Evolutionary conservation across 2,888 invertebrate species (phyloP).

Genomic region (Drosophila falleni): DNA sequence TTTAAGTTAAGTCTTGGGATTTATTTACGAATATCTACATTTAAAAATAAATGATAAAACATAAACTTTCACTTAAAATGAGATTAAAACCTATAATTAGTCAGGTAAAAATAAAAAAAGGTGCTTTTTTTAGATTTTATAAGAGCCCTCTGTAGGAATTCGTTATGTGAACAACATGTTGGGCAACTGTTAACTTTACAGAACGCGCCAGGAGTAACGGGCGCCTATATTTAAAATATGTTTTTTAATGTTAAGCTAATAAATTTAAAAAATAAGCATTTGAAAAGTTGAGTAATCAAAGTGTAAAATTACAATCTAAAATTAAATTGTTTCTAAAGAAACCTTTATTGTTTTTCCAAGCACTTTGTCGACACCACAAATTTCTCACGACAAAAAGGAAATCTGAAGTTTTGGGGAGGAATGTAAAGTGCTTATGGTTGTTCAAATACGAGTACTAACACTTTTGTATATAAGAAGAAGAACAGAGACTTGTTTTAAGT

Average conservation of each 20-base stretch:
- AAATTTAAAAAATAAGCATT: not conserved
- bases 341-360: not conserved
- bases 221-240: not conserved
- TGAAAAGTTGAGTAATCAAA: not conserved
- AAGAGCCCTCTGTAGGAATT: not conserved
- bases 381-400: not conserved
- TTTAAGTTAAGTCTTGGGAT: too few species aligned
- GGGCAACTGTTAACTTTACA: not conserved
- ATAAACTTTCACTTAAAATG: too few species aligned
- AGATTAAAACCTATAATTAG: too few species aligned
- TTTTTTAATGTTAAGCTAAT: too few species aligned
- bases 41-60: too few species aligned
- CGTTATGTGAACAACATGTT: not conserved
- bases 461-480: conserved; percentile 9
- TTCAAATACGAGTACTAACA: conserved; percentile 28
- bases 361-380: not conserved
- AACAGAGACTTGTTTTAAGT: conserved; percentile 21
- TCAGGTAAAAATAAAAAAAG: too few species aligned
- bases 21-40: too few species aligned
- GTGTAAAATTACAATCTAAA: not conserved
- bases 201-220: not conserved
- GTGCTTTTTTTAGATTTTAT: too few species aligned
- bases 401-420: not conserved
- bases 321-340: not conserved
- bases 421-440: conserved; percentile 1